Evolutionary conservation across 2,113 vertebrate genomes (phyloP), one percentile per base, ranked within the genome.

Genomic region (Protobothrops flavoviridis): DNA sequence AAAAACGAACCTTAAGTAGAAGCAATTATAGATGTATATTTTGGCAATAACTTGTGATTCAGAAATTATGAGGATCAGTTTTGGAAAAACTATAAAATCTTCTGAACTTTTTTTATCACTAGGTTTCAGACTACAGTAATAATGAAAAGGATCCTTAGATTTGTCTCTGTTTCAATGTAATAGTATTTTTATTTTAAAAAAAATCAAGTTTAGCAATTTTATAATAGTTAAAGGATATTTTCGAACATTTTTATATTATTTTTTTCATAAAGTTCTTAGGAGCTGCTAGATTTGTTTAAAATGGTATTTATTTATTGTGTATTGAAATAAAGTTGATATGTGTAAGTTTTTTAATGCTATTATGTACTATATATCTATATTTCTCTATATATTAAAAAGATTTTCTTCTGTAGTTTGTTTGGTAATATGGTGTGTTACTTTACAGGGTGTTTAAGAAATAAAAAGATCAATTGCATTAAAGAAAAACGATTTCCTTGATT

Each of bases 401-500:
- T 81, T 81, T 81, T 74, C 64, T 81, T 81, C 69, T 39, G 17
- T 3, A 39, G 2, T 81, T 81, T 39, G 33, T 43, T 81, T 81
- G 43, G 6, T 81, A 43, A 81, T 81, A 81, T 43, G 85, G 6
- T 2, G 50, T 52, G 24, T 87, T 87, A 43, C 74, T 87, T 87
- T 87, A 50, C 26, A 87, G 85, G 45, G 24, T 52, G 1, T 87
- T 45, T 26, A 24, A 50, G 23, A 26, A 48, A 50, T 17, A 50
- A 61, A 7, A 3, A 20, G 57, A 15, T 20, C 45, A 53, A 13
- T 88, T n/a, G 6, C 0, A 0, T 56, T 55, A 9, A 23, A 94
- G 39, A 33, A 56, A 88, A 90, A 95, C 7, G n/a, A 88, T 52
- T 93, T 93, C 59, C 92, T 96, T 92, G 81, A n/a, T 81, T 92